Conservation (phyloP, 2,888 invertebrate species). For the Halocaridina rubra region DNA sequence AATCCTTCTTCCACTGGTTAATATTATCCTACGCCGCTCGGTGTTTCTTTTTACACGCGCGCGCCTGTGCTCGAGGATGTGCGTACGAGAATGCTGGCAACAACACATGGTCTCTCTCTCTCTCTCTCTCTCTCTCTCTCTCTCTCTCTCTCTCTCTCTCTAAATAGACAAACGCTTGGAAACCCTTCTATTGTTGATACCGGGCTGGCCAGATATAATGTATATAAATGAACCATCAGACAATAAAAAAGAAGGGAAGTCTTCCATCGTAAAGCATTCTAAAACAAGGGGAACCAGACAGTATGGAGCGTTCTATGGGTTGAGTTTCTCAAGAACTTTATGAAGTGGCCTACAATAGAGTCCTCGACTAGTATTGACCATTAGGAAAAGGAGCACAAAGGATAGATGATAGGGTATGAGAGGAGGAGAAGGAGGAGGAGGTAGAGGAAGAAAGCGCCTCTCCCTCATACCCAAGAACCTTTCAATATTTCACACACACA, state of each 20-base stretch:
- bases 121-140: constrained; percentile 4
- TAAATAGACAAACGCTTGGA: neutral
- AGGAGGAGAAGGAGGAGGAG: too few species aligned
- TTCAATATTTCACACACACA: neutral
- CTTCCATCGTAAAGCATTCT: neutral
- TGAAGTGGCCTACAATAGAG: neutral
- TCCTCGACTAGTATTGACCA: neutral
- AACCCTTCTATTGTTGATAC: neutral
- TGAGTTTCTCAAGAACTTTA: neutral
- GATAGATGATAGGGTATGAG: neutral
- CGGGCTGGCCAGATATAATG: neutral
- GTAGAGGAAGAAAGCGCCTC: too few species aligned
- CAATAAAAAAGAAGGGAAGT: neutral
- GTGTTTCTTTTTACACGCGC: too few species aligned
- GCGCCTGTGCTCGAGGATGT: too few species aligned
- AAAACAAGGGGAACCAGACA: neutral
- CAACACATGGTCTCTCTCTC: neutral
- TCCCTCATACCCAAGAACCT: too few species aligned
- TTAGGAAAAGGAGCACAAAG: neutral
- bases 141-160: constrained; percentile 8
- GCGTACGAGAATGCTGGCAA: too few species aligned
- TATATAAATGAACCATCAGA: neutral
- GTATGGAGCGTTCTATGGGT: neutral
- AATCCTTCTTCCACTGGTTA: too few species aligned
- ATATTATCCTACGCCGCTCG: too few species aligned